Conservation (phyloP, 30 jellyfish, hydroid and myxozoan genomes). For the Rhopilema esculentum region DNA sequence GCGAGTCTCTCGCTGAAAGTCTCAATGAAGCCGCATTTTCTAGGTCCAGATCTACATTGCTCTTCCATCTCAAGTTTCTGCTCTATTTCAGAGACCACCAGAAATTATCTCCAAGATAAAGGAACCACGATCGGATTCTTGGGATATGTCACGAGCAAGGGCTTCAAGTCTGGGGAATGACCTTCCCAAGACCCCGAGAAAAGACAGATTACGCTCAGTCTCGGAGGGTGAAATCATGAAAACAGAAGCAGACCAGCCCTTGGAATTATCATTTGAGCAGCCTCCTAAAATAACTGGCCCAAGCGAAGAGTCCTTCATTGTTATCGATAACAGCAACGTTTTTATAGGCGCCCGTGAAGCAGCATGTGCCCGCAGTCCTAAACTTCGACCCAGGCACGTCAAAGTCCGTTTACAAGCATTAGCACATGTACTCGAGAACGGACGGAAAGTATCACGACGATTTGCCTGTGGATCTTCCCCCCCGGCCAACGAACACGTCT, state of each 20-base stretch:
- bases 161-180: constrained; percentile 45
- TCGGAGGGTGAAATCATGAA: constrained; percentile 46
- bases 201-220: constrained; percentile 42
- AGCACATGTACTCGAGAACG: constrained; percentile 74
- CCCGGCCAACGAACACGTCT: constrained; percentile 80
- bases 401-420: constrained; percentile 79
- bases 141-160: constrained; percentile 23
- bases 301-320: constrained; percentile 59
- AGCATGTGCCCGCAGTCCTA: constrained; percentile 77
- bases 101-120: not conserved
- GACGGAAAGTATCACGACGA: constrained; percentile 75
- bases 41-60: no score
- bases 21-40: no score
- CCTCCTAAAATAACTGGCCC: constrained; percentile 7
- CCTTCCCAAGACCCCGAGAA: not conserved
- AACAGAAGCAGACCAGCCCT: not conserved
- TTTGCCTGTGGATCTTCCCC: constrained; percentile 93
- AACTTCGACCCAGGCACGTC: constrained; percentile 82
- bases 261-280: not conserved
- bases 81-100: not conserved
- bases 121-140: constrained; percentile 9
- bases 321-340: constrained; percentile 89
- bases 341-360: constrained; percentile 96
- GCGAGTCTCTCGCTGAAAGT: no score
- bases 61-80: no score